Conservation (phyloP, 2,113 vertebrate species). For the Pica pica region DNA sequence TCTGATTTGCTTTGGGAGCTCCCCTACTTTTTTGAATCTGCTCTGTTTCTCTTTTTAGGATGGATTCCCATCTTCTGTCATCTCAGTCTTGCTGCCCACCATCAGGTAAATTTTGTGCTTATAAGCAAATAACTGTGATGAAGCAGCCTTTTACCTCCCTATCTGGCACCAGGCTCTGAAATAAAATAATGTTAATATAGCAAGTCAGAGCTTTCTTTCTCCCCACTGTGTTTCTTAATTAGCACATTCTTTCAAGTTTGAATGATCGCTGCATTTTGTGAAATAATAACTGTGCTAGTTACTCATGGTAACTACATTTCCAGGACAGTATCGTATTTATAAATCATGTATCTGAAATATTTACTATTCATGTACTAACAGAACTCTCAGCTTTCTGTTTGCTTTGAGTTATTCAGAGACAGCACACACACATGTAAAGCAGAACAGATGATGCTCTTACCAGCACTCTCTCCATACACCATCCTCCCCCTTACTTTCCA, state of each 20-base stretch:
- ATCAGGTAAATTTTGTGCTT: neutral
- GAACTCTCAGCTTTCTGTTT: neutral
- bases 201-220: neutral
- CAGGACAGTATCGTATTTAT: neutral
- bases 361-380: neutral
- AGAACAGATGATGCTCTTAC: neutral
- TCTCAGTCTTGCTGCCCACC: neutral
- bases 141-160: neutral
- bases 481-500: neutral
- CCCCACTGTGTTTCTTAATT: neutral
- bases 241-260: neutral
- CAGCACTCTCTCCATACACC: neutral
- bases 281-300: neutral
- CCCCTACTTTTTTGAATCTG: neutral
- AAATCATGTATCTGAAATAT: neutral
- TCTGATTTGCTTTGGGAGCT: neutral
- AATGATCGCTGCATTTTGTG: neutral
- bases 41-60: neutral
- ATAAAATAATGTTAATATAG: neutral
- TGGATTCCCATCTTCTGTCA: neutral
- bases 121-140: neutral
- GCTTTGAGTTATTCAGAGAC: neutral
- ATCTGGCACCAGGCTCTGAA: neutral
- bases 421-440: neutral
- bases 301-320: neutral